Evolutionary conservation across 2,888 invertebrate genomes (phyloP), one percentile per base, ranked within the genome.

Genomic region (Troilus luridus): DNA sequence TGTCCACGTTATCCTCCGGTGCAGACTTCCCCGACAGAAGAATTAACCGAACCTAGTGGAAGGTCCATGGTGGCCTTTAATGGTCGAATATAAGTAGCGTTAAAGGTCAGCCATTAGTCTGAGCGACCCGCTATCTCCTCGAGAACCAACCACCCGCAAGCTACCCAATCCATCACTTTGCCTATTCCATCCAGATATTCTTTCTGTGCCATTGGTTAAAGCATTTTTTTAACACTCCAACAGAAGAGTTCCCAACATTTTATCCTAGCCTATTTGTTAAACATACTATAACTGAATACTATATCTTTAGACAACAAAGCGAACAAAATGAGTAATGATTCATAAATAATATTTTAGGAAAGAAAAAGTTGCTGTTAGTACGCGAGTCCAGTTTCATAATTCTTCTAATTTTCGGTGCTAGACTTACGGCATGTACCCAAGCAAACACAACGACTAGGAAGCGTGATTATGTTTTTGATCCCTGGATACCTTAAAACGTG

Each of bases 31-130:
- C 6, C n/a, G 56, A 85, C 56, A 85, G 21, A 85, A 54, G 85
- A 85, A 56, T 58, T 85, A 85, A 56, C 56, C n/a, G 56, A 58
- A 85, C 56, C 85, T 85, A 58, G 85, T 85, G 85, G 85, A 85
- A 85, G 56, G 0, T 12, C 85, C 85, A 58, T 56, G 21, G n/a
- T 58, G 72, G 72, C 72, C 72, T 77, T 77, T 77, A 77, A 77
- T 77, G 17, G 72, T 27, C 27, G 72, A 77, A 41, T 77, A 41
- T 41, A 77, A 77, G 27, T 77, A 77, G 72, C 72, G 72, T 56
- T 85, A 85, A 58, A 85, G 56, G 54, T 58, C 56, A 58, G 21
- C 85, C 85, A 85, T 85, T 85, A 85, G 21, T 85, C 85, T 56
- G 85, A 56, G 21, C 17, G 9, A 14, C 56, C 72, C 8, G 11